Evolutionary conservation across 2,888 invertebrate species (phyloP).

Genomic region (Bugulina stolonifera): DNA sequence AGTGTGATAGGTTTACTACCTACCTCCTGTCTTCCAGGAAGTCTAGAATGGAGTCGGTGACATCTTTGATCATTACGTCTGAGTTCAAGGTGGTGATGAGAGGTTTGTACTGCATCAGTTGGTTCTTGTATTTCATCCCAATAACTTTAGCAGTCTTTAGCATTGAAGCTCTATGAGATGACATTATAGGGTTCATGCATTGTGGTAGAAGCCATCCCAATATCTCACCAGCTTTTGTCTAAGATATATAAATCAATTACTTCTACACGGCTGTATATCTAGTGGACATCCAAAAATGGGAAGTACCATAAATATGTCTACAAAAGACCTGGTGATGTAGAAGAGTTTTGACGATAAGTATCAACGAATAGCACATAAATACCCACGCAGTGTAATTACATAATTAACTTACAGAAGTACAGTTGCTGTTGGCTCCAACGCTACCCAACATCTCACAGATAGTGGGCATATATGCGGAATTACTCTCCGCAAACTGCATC

Average conservation of each 20-base stretch:
- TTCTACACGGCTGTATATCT: too few species aligned
- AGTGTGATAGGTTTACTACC: too few species aligned
- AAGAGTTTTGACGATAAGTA: too few species aligned
- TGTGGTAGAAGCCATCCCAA: background rate
- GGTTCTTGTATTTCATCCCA: background rate
- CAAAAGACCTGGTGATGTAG: too few species aligned
- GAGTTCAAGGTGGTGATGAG: background rate
- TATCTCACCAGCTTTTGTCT: constrained; percentile 9
- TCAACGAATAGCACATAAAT: too few species aligned
- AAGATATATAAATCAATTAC: too few species aligned
- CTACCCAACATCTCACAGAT: background rate
- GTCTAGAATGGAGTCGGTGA: background rate
- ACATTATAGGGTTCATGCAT: background rate
- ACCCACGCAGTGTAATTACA: too few species aligned
- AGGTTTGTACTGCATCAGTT: background rate
- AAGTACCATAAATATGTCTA: too few species aligned
- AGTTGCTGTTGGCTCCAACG: background rate
- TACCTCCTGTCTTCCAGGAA: constrained; percentile 7
- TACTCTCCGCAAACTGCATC: background rate
- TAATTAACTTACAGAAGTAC: background rate
- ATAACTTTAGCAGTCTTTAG: constrained; percentile 9
- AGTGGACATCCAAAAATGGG: too few species aligned
- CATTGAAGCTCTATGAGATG: background rate
- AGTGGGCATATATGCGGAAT: background rate
- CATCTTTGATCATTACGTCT: background rate